Evolutionary conservation across 2,113 vertebrate species (phyloP).

Genomic region (Cryptotis parvus): DNA sequence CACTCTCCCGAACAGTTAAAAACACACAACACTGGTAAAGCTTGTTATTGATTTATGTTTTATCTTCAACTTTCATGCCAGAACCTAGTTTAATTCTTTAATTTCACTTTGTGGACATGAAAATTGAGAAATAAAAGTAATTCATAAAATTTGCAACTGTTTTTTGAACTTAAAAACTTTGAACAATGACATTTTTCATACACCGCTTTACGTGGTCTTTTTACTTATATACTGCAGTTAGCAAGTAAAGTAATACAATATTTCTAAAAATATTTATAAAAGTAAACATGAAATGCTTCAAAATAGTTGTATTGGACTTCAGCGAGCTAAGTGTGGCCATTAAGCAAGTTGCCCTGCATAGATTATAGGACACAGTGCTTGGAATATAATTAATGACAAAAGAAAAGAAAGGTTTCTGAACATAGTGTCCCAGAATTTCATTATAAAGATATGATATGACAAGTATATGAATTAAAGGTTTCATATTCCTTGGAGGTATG

Average conservation of each 20-base stretch:
- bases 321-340: slow-evolving; percentile 66
- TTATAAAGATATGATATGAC: slow-evolving; percentile 60
- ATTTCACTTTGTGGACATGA: no score
- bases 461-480: slow-evolving; percentile 72
- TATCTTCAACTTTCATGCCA: no score
- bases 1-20: no score
- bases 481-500: slow-evolving; percentile 50
- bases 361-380: slow-evolving; percentile 70
- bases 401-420: slow-evolving; percentile 64
- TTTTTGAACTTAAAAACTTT: no score
- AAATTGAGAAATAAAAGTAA: no score
- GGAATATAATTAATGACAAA: slow-evolving; percentile 65
- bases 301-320: slow-evolving; percentile 48
- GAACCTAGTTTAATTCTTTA: no score
- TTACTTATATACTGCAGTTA: background rate
- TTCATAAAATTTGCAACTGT: no score
- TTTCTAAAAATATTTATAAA: slow-evolving; percentile 56
- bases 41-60: no score
- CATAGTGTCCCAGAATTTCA: slow-evolving; percentile 53
- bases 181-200: no score
- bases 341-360: slow-evolving; percentile 67
- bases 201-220: no score
- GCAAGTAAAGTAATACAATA: slow-evolving; percentile 64
- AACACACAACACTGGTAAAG: no score
- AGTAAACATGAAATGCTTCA: slow-evolving; percentile 63